These are phyloP conservation scores for Sphyrna mokarran DNA, from an alignment of 2,113 vertebrate species.

Conservation along the genomic window DNA sequence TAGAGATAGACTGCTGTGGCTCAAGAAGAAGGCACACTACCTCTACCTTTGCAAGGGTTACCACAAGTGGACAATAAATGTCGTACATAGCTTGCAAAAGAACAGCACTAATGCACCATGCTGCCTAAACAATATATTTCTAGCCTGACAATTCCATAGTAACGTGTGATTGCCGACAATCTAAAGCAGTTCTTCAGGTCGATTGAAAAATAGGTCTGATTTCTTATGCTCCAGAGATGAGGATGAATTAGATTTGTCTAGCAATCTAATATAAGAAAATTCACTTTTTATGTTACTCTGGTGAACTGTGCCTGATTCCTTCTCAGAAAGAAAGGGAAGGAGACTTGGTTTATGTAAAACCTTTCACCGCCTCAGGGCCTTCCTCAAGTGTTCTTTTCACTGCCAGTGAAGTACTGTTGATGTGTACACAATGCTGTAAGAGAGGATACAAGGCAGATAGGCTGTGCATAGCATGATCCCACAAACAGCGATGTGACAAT, in stretches of 20 bases:
- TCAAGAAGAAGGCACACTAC: not conserved
- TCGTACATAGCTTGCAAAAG: not conserved
- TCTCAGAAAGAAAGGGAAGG: not conserved
- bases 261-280: not conserved
- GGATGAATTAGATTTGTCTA: not conserved
- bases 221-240: not conserved
- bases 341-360: not conserved
- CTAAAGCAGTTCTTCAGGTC: not conserved
- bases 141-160: not conserved
- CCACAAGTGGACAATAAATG: not conserved
- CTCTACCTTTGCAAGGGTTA: not conserved
- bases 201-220: not conserved
- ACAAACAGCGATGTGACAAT: not conserved
- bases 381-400: not conserved
- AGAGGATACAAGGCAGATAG: not conserved
- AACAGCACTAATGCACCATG: not conserved
- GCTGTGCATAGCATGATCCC: not conserved
- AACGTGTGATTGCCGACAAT: not conserved
- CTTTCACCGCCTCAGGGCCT: not conserved
- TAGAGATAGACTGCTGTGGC: not conserved
- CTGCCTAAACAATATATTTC: not conserved
- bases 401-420: not conserved
- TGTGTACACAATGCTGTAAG: not conserved
- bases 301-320: not conserved
- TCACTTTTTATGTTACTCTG: not conserved